These are phyloP conservation scores for Leucoraja ocellata DNA, from an alignment of 2,797 vertebrate genomes.

Conservation along the genomic window DNA sequence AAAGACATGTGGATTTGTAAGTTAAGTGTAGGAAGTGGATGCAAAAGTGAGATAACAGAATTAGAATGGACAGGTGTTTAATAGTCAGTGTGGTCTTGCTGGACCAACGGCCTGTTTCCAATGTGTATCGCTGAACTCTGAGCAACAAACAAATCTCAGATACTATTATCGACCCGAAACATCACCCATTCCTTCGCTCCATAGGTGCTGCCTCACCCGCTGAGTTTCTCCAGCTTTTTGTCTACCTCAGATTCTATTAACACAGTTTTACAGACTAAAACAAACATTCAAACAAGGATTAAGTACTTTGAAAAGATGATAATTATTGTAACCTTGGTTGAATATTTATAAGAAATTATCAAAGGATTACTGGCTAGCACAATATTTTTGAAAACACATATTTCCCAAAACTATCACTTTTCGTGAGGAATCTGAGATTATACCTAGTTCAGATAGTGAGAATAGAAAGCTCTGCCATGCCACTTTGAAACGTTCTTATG, in stretches of 20 bases:
- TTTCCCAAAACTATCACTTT: background rate
- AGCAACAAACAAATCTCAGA: background rate
- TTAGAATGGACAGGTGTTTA: too few species aligned
- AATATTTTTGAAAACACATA: background rate
- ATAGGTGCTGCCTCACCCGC: too few species aligned
- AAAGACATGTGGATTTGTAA: too few species aligned
- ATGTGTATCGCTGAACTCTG: too few species aligned
- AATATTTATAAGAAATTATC: background rate
- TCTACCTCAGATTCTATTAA: background rate
- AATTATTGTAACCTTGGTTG: background rate
- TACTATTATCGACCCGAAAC: background rate
- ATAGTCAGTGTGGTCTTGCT: too few species aligned
- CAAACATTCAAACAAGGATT: background rate
- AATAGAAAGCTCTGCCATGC: background rate
- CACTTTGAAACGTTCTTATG: constrained; percentile 23
- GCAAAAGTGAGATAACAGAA: too few species aligned
- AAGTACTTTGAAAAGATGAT: background rate
- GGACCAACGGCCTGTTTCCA: too few species aligned
- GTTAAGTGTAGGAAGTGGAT: too few species aligned
- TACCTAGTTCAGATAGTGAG: background rate
- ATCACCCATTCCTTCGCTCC: too few species aligned
- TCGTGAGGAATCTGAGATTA: background rate
- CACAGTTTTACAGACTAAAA: background rate
- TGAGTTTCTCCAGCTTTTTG: too few species aligned
- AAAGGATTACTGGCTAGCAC: background rate